Evolutionary conservation across 2,113 vertebrate genomes (phyloP).

Genomic region (Pseudonaja textilis): DNA sequence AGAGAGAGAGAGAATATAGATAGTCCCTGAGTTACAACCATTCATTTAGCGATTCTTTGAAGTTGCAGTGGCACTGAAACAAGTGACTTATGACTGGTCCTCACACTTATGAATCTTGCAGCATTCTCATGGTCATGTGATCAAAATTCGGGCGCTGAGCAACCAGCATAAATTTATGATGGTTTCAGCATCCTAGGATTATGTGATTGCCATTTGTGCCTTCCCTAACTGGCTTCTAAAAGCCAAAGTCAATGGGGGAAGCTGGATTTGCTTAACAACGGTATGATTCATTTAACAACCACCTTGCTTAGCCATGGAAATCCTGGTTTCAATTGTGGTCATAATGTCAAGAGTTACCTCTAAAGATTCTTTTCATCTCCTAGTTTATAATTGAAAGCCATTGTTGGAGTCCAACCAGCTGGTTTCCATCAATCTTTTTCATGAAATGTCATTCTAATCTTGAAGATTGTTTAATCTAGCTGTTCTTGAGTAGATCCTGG

Average conservation of each 20-base stretch:
- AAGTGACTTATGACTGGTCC: not conserved
- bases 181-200: not conserved
- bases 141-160: not conserved
- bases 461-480: not conserved
- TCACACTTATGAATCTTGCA: not conserved
- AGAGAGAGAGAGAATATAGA: not conserved
- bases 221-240: too few species aligned
- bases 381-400: not conserved
- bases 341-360: not conserved
- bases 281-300: not conserved
- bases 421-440: not conserved
- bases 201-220: not conserved
- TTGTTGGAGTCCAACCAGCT: not conserved
- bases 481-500: not conserved
- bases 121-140: not conserved
- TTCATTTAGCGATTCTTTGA: not conserved
- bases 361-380: not conserved
- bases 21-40: not conserved
- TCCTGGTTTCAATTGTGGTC: not conserved
- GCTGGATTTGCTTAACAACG: not conserved
- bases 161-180: not conserved
- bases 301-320: not conserved
- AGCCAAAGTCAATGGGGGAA: too few species aligned
- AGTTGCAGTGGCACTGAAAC: not conserved
- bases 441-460: not conserved